Evolutionary conservation across 2,888 invertebrate genomes (phyloP).

Genomic region (Drosophila histrio): DNA sequence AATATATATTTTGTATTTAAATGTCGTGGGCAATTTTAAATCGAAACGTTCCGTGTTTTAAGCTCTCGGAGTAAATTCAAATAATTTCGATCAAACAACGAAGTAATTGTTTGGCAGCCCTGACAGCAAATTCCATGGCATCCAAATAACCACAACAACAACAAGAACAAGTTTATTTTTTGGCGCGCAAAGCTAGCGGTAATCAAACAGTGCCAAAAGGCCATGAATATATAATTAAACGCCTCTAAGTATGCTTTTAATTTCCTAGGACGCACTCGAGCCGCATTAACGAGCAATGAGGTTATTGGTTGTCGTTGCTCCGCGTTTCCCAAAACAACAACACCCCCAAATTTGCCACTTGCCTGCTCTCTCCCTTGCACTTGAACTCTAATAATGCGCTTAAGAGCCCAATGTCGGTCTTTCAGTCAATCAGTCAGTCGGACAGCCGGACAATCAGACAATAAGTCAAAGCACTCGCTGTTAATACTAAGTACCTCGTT

Average conservation of each 20-base stretch:
- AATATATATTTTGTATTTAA: conserved; percentile 22
- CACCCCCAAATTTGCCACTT: neutral
- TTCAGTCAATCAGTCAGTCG: conserved; percentile 34
- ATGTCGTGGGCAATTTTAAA: conserved; percentile 22
- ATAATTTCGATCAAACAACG: conserved; percentile 70
- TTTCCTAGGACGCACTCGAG: conserved; percentile 52
- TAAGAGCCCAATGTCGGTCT: conserved; percentile 38
- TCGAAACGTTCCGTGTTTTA: conserved; percentile 11
- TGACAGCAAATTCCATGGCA: conserved; percentile 76
- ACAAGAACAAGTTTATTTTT: neutral
- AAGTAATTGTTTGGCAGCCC: conserved; percentile 46
- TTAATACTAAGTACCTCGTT: conserved; percentile 22
- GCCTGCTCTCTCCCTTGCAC: conserved; percentile 13
- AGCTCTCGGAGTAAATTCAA: conserved; percentile 30
- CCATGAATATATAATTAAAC: conserved; percentile 73
- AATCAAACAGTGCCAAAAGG: conserved; percentile 44
- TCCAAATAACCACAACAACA: conserved; percentile 23
- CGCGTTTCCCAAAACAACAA: conserved; percentile 5
- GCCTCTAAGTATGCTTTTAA: conserved; percentile 71
- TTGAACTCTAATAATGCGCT: conserved; percentile 67
- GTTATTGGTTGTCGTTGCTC: conserved; percentile 5
- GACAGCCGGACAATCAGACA: conserved; percentile 29
- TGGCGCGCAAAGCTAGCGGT: conserved; percentile 32
- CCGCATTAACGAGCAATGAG: conserved; percentile 22
- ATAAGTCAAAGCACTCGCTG: conserved; percentile 24